Evolutionary conservation across 2,888 invertebrate species (phyloP), one percentile per base, ranked within the genome.

Genomic region (Trichogramma dendrolimi): DNA sequence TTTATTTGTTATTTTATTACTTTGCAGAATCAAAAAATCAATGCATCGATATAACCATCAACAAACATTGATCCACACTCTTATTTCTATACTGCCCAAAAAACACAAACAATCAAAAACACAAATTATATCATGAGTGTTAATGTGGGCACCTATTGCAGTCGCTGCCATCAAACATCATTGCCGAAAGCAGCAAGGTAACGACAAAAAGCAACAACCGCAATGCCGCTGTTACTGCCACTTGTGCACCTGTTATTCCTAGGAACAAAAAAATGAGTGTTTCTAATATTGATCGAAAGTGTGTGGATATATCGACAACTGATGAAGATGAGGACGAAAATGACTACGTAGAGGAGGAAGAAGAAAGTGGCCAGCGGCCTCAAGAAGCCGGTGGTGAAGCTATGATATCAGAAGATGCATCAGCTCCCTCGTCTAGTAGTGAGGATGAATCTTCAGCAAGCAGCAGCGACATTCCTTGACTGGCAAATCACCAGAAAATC

Each of bases 371-470:
- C 42, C 83, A 83, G 11, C 82, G 83, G 70, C 86, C 87, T 11
- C 87, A 87, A 74, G 87, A 87, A 71, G 84, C 87, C 65, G 87
- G 87, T 48, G 87, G 86, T 5, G 87, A 87, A 73, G 86, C 86
- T 51, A 86, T 87, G 80, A 86, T 87, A 43, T 86, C 86, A n/a
- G 87, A 79, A 57, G 78, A 79, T 61, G 71, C 79, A 1, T 79
- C 78, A 4, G 74, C 78, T 3, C 76, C 78, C 1, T 77, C 77
- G 59, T 78, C 78, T 69, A 76, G 77, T 65, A 78, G 77, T 60
- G 79, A 79, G 61, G 79, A 79, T 58, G 78, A 78, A 53, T 78
- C 77, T 14, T 78, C 77, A 27, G 74, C 73, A 27, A 73, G 73
- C 47, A 75, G 78, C 64, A 75, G 75, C 67, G 78, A 78, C 67